These are phyloP conservation scores for Oophaga pumilio DNA, from an alignment of 2,113 vertebrate genomes.

Conservation along the genomic window DNA sequence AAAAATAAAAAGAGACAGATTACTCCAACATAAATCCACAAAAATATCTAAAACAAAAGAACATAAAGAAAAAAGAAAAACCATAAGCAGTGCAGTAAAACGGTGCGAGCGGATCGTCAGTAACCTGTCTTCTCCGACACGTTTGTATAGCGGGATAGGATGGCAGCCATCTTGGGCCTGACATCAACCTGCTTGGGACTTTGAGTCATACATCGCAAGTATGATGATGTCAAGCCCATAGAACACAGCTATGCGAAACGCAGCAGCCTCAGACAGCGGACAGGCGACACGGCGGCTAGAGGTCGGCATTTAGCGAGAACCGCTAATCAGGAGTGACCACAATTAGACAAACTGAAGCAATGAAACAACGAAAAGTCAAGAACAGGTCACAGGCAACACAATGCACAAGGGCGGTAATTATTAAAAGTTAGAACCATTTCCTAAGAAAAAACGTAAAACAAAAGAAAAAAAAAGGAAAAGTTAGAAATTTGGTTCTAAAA, in stretches of 20 bases:
- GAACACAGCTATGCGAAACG: constrained; percentile 70
- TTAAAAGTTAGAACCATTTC: background rate
- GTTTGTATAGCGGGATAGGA: constrained; percentile 65
- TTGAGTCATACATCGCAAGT: constrained; percentile 74
- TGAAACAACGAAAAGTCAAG: background rate
- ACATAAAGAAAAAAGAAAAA: background rate
- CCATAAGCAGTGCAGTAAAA: background rate
- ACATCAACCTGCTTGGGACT: constrained; percentile 74
- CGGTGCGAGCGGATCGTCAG: background rate
- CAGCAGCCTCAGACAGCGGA: constrained; percentile 53
- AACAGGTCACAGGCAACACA: background rate
- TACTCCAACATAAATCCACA: background rate
- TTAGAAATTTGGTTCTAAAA: background rate
- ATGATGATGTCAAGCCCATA: constrained; percentile 77
- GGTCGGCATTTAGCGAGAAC: constrained; percentile 28
- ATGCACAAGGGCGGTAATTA: background rate
- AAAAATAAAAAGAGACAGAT: background rate
- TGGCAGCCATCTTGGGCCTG: constrained; percentile 74
- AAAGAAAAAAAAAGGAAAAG: background rate
- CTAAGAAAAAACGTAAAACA: background rate
- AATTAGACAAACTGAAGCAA: background rate
- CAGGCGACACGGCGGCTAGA: constrained; percentile 60
- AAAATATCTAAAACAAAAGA: background rate
- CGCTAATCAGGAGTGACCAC: constrained; percentile 10
- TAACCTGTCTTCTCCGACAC: constrained; percentile 29